Percentiles rank a stretch among this genome's conserved stretches.
These are phyloP conservation scores for Epicampocera succincta DNA, from an alignment of 2,888 invertebrate species.

Conservation along the genomic window DNA sequence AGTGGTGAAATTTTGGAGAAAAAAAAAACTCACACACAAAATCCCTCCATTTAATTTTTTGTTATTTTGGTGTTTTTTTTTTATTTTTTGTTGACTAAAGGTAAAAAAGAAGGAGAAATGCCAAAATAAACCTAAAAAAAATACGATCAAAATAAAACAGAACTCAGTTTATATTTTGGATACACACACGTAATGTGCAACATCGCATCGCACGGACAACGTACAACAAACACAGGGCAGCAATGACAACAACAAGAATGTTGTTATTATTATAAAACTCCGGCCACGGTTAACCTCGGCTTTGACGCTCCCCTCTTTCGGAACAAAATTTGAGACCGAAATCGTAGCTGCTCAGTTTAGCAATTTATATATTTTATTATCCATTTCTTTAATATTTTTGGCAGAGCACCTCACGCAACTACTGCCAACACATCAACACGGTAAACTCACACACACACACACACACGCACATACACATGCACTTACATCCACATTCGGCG, in stretches of 20 bases:
- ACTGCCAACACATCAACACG: constrained; percentile 55
- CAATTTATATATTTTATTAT: constrained; percentile 52
- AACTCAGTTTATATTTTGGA: constrained; percentile 38
- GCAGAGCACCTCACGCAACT: constrained; percentile 70
- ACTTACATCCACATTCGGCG: background rate
- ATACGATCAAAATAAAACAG: constrained; percentile 49
- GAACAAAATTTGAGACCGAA: constrained; percentile 53
- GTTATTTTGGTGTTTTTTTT: background rate
- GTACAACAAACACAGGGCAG: constrained; percentile 47
- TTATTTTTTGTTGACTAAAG: constrained; percentile 20
- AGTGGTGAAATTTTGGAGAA: constrained; percentile 58
- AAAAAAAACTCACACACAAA: constrained; percentile 23
- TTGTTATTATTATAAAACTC: constrained; percentile 56
- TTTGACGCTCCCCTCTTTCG: constrained; percentile 62
- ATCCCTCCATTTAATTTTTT: constrained; percentile 55
- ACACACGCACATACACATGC: too few species aligned
- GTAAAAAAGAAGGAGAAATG: constrained; percentile 72
- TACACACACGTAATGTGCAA: constrained; percentile 59
- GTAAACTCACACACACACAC: constrained; percentile 43
- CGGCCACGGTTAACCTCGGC: constrained; percentile 68
- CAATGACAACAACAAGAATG: constrained; percentile 54
- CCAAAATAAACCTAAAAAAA: constrained; percentile 66
- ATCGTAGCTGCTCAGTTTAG: constrained; percentile 64
- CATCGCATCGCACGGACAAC: constrained; percentile 62
- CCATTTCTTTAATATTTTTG: constrained; percentile 56